phyloP scores from a whole-genome alignment of 2,888 invertebrate species.

The Folsomia manolachei region DNA sequence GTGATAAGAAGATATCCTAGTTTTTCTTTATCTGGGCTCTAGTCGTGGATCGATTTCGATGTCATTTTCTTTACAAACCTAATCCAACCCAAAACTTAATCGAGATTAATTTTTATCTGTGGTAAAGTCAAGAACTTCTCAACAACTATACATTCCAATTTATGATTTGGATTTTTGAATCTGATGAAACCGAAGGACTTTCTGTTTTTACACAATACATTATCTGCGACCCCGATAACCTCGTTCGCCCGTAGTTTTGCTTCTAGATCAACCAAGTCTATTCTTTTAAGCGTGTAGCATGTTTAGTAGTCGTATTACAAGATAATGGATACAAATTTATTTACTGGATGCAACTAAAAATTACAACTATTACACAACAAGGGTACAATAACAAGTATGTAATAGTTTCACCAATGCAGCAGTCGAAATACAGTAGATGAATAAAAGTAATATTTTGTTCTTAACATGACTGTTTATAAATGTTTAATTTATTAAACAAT shows the following conservation, averaged over 20 bases:
- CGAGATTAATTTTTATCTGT: constrained; percentile 1
- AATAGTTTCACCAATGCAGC: no score
- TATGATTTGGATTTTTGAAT: not conserved
- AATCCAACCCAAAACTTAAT: no score
- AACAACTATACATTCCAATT: constrained; percentile 5
- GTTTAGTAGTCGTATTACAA: not conserved
- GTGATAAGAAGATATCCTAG: not conserved
- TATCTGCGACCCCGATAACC: no score
- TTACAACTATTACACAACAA: not conserved
- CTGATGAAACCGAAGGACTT: not conserved
- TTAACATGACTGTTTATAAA: no score
- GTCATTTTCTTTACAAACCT: no score
- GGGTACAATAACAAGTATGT: constrained; percentile 4
- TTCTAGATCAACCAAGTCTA: not conserved
- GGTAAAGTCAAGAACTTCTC: not conserved
- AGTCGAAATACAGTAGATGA: not conserved
- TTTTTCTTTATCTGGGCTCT: constrained; percentile 7
- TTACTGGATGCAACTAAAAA: not conserved
- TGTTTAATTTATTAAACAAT: no score
- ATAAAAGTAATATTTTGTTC: constrained; percentile 7
- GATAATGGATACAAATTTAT: not conserved
- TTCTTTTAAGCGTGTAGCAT: not conserved
- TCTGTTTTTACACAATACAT: not conserved
- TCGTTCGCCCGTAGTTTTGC: no score
- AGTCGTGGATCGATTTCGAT: constrained; percentile 17